phyloP scores from a whole-genome alignment of 2,797 vertebrate species.

The Microchirus variegatus region DNA sequence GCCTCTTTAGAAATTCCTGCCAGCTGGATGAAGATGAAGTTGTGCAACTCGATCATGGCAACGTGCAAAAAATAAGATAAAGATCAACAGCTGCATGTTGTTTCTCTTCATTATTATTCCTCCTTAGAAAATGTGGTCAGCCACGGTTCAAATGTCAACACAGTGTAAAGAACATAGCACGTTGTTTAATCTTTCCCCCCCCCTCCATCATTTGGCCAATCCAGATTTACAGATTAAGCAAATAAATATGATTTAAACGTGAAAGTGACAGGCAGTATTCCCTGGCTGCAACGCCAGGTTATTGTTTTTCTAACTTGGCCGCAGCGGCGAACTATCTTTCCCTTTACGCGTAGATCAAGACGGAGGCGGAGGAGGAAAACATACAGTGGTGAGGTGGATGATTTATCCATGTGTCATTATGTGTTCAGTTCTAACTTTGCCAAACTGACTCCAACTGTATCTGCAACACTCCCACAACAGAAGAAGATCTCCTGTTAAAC shows the following conservation, averaged over 20 bases:
- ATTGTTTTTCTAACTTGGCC: constrained; percentile 37
- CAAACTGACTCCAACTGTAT: constrained; percentile 38
- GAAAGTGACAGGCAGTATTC: neutral
- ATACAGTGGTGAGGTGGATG: constrained; percentile 35
- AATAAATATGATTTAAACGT: constrained; percentile 3
- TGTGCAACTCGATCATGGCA: constrained; percentile 19
- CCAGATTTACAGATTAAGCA: neutral
- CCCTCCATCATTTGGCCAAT: neutral
- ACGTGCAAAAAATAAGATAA: constrained; percentile 23
- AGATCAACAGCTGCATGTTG: constrained; percentile 45
- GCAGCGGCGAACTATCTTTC: neutral
- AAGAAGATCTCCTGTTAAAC: constrained; percentile 16
- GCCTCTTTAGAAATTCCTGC: neutral
- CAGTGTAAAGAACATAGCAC: neutral
- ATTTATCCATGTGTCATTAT: constrained; percentile 55
- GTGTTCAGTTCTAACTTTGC: constrained; percentile 17
- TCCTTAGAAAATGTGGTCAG: neutral
- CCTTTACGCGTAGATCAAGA: constrained; percentile 20
- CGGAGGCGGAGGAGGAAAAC: constrained; percentile 31
- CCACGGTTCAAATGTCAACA: constrained; percentile 17
- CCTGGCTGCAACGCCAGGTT: constrained; percentile 17
- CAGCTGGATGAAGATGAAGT: constrained; percentile 8
- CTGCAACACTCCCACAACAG: neutral
- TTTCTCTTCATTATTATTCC: constrained; percentile 36
- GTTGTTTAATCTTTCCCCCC: neutral